These are phyloP conservation scores for Nomada fucata DNA, from an alignment of 2,888 invertebrate species.

Conservation along the genomic window DNA sequence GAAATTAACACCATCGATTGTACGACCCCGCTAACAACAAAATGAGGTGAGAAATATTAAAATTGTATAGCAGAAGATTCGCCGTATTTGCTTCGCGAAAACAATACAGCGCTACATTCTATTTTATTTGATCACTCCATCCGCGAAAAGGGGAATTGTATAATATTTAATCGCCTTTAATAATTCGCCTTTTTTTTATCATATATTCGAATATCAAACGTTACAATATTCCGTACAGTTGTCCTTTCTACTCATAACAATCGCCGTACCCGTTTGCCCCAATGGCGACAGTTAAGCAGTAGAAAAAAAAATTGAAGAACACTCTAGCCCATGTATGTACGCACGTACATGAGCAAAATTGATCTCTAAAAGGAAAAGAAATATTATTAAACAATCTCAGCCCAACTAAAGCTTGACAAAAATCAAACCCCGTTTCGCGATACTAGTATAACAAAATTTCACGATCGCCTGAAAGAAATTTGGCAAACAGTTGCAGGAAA, in stretches of 20 bases:
- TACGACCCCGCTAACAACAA: not conserved
- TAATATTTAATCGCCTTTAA: not conserved
- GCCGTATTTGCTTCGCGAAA: too few species aligned
- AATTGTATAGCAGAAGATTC: not conserved
- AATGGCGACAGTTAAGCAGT: not conserved
- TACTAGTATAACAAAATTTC: not conserved
- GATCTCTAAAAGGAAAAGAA: too few species aligned
- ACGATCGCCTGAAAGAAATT: not conserved
- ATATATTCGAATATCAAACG: not conserved
- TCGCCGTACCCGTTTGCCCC: not conserved
- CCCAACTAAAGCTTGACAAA: too few species aligned
- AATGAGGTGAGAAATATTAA: constrained; percentile 40
- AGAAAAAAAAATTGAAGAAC: not conserved
- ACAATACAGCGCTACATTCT: too few species aligned
- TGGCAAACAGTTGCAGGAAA: constrained; percentile 17
- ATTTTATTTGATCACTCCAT: too few species aligned
- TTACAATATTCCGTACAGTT: not conserved
- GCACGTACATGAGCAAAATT: too few species aligned
- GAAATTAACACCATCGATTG: not conserved
- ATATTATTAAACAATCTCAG: too few species aligned
- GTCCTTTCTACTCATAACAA: not conserved
- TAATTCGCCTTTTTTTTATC: not conserved
- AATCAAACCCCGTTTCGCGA: too few species aligned
- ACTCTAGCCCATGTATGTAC: too few species aligned
- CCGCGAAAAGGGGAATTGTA: too few species aligned